Conservation (phyloP, 1,140 invertebrate species). For the Ostrea edulis region DNA sequence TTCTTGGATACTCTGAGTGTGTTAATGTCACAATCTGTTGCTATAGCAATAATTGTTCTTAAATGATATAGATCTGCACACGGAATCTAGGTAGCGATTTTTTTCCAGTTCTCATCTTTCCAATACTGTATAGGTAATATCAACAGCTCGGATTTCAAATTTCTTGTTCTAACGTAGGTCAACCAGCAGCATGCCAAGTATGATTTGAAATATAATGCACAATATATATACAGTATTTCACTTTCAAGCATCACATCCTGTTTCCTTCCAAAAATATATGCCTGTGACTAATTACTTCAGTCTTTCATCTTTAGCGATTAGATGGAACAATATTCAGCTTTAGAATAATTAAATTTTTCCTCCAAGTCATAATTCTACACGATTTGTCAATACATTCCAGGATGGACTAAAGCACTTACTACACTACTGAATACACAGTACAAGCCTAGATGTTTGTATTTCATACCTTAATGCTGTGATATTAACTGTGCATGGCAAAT, state of each 20-base stretch:
- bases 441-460: background rate
- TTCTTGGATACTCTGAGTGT: no score
- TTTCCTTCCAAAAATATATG: background rate
- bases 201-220: background rate
- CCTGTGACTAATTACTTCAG: no score
- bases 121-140: background rate
- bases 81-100: background rate
- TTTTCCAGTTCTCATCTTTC: background rate
- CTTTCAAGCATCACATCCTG: background rate
- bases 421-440: background rate
- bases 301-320: background rate
- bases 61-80: background rate
- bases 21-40: constrained; percentile 8
- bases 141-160: background rate
- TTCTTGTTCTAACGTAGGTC: background rate
- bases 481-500: background rate
- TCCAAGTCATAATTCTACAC: background rate
- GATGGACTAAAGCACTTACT: background rate
- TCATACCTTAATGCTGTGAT: background rate
- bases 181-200: background rate
- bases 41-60: background rate
- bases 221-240: background rate
- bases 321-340: background rate
- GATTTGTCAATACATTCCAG: background rate
- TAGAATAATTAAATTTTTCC: background rate